Evolutionary conservation across 2,113 vertebrate genomes (phyloP), one percentile per base, ranked within the genome.

Genomic region (Narcine bancroftii): DNA sequence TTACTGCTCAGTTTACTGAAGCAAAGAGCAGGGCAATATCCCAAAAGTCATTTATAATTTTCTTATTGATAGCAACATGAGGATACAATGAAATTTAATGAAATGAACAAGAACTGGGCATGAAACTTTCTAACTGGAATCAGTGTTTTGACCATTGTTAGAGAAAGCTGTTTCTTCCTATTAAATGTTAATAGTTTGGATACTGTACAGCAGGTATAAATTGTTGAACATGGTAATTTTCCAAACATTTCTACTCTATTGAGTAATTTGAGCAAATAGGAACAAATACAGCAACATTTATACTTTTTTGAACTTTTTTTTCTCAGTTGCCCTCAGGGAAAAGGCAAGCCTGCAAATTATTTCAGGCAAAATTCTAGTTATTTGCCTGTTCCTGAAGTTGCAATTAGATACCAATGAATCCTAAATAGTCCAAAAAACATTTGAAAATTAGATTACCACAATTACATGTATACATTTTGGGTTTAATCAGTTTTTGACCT

Each of bases 261-360:
- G 96, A 93, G 95, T 96, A 95, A 96, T 95, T 93, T 94, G 93
- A 95, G 94, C 96, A 93, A 94, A 94, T 94, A 92, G 94, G 95
- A 93, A 93, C 92, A 96, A 95, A 95, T 96, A 95, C 94, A 92
- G 92, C 95, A 95, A 95, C 94, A 93, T 95, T 96, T 95, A 93
- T 95, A 93, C 94, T 94, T 95, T 96, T 94, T 94, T 36, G n/a
- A 9, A 73, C 6, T 26, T 69, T 77, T n/a, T 79, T 79, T 47
- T 79, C 42, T 29, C 77, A 29, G 7, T 79, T 79, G 29, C 45
- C 42, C 77, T 79, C 47, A 29, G 42, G 42, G 45, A 79, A 47
- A 79, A 79, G 33, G 47, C 24, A 50, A 50, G 47, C 29, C 77
- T 50, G 77, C 36, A 24, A 10, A 79, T 50, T 79, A 79, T 79